Conservation (phyloP, 2,113 vertebrate species). For the Myiozetetes cayanensis region DNA sequence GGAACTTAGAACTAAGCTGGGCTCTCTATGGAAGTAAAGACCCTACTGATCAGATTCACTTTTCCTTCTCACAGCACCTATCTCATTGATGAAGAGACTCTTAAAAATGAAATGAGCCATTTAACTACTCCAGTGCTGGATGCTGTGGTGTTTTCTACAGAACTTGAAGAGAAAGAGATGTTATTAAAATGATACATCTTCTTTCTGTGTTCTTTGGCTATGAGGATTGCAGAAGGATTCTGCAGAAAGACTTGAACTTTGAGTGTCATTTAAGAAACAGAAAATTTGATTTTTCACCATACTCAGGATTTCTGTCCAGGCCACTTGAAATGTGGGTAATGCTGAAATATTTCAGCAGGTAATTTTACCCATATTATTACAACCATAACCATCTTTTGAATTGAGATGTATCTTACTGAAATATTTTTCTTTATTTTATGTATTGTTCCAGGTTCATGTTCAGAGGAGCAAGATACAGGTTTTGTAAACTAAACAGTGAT, state of each 20-base stretch:
- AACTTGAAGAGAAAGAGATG: neutral
- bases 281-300: neutral
- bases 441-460: neutral
- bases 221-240: neutral
- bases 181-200: neutral
- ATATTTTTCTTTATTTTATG: neutral
- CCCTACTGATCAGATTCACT: neutral
- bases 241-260: neutral
- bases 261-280: neutral
- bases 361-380: neutral
- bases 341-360: neutral
- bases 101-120: neutral
- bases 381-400: neutral
- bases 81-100: neutral
- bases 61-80: neutral
- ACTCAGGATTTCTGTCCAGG: neutral
- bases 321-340: neutral
- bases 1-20: neutral
- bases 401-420: neutral
- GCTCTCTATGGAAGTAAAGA: neutral
- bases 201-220: neutral
- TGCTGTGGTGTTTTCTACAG: neutral
- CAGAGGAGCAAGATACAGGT: neutral
- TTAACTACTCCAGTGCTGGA: neutral
- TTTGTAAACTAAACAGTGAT: neutral